phyloP scores from a whole-genome alignment of 2,888 invertebrate species.

The Theodoxus fluviatilis region DNA sequence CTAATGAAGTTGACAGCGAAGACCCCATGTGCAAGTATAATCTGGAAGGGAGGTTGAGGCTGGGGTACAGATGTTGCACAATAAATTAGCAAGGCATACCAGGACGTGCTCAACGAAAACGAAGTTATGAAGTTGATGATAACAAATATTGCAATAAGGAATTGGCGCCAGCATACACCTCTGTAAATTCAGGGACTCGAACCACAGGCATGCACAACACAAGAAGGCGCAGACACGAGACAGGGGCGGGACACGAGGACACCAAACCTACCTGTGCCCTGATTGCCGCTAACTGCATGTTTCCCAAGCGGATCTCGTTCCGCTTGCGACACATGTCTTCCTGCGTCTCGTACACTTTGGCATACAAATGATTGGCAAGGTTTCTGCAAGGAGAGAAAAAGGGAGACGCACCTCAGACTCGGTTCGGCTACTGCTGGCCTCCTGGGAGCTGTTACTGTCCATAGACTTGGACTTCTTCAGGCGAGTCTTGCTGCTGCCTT shows the following conservation, averaged over 20 bases:
- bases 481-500: too few species aligned
- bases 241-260: not conserved
- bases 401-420: not conserved
- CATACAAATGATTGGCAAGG: constrained; percentile 73
- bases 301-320: constrained; percentile 90
- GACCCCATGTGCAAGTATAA: too few species aligned
- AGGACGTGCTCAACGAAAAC: too few species aligned
- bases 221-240: not conserved
- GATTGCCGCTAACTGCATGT: constrained; percentile 87
- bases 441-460: too few species aligned
- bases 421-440: not conserved
- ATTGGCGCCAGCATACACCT: too few species aligned
- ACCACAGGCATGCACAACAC: not conserved
- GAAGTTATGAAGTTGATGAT: too few species aligned
- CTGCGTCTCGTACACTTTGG: constrained; percentile 93
- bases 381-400: constrained; percentile 54
- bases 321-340: constrained; percentile 93
- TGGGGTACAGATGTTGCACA: too few species aligned
- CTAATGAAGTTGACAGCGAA: too few species aligned
- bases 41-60: too few species aligned
- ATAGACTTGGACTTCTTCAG: too few species aligned
- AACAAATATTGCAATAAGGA: too few species aligned
- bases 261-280: constrained; percentile 81
- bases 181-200: not conserved
- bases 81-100: too few species aligned